Conservation (phyloP, 2,113 vertebrate genomes). For the Synchiropus splendidus region DNA sequence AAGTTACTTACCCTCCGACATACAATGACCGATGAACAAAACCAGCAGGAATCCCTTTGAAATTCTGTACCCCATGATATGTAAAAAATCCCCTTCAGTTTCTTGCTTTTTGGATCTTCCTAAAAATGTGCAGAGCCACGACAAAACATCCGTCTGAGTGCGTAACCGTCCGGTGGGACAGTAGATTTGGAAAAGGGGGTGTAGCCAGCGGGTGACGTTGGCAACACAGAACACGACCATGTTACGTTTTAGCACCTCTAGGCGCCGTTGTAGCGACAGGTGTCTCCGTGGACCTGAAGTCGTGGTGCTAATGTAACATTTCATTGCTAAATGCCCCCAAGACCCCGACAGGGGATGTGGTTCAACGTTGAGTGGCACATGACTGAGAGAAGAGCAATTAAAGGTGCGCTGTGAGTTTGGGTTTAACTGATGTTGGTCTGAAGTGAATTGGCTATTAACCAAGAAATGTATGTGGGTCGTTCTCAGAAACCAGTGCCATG, state of each 20-base stretch:
- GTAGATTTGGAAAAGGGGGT: conserved; percentile 31
- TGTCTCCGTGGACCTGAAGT: conserved; percentile 21
- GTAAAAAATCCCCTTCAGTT: conserved; percentile 12
- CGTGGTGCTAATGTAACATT: conserved; percentile 35
- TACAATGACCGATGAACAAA: conserved; percentile 46
- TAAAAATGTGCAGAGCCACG: conserved; percentile 18
- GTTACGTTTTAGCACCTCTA: conserved; percentile 36
- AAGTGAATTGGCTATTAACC: too few species aligned
- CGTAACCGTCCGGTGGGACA: conserved; percentile 15
- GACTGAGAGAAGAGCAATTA: conserved; percentile 63
- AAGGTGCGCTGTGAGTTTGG: conserved; percentile 48
- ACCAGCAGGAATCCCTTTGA: conserved; percentile 51
- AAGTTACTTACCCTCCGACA: conserved; percentile 60
- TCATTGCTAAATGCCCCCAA: conserved; percentile 42
- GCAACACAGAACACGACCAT: conserved; percentile 42
- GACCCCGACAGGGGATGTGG: conserved; percentile 32
- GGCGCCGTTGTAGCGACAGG: conserved; percentile 30
- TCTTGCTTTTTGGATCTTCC: conserved; percentile 1
- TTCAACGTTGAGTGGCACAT: conserved; percentile 48
- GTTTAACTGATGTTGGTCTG: conserved; percentile 20
- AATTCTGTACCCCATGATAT: conserved; percentile 49
- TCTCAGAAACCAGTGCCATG: too few species aligned
- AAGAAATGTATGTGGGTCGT: too few species aligned
- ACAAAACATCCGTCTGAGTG: conserved; percentile 12
- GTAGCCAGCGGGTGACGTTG: conserved; percentile 42